Evolutionary conservation across 2,797 vertebrate species (phyloP).

Genomic region (Dallia pectoralis): DNA sequence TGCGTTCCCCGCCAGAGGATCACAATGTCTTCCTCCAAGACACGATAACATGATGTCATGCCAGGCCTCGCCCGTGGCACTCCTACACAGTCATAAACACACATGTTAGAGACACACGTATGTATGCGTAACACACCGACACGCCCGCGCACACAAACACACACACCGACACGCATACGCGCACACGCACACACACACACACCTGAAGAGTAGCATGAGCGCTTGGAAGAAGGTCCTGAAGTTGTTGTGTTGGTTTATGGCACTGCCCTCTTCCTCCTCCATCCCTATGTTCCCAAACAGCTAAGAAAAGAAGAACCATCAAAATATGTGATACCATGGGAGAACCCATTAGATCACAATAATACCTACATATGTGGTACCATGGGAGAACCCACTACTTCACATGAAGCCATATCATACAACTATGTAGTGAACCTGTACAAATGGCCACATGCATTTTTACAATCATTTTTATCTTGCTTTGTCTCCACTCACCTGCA

Average conservation of each 20-base stretch:
- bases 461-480: neutral
- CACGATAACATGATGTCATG: conserved; percentile 96
- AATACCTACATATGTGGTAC: too few species aligned
- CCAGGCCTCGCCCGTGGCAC: conserved; percentile 94
- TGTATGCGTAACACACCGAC: neutral
- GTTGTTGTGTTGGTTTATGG: conserved; percentile 95
- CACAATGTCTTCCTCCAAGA: conserved; percentile 84
- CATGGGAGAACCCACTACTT: too few species aligned
- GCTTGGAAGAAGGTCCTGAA: conserved; percentile 94
- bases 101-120: neutral
- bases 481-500: conserved; percentile 80
- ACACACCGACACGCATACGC: neutral
- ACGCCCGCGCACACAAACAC: neutral
- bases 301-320: conserved; percentile 60
- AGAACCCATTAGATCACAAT: too few species aligned
- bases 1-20: conserved; percentile 78
- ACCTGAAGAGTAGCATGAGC: conserved; percentile 96
- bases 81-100: conserved; percentile 67
- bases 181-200: conserved; percentile 25
- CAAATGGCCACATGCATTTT: neutral
- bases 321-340: too few species aligned
- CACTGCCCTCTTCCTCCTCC: conserved; percentile 77
- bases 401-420: neutral
- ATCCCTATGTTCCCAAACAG: conserved; percentile 92
- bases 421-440: neutral